Evolutionary conservation across 2,888 invertebrate species (phyloP).

Genomic region (Coronaproctus castanopsis): DNA sequence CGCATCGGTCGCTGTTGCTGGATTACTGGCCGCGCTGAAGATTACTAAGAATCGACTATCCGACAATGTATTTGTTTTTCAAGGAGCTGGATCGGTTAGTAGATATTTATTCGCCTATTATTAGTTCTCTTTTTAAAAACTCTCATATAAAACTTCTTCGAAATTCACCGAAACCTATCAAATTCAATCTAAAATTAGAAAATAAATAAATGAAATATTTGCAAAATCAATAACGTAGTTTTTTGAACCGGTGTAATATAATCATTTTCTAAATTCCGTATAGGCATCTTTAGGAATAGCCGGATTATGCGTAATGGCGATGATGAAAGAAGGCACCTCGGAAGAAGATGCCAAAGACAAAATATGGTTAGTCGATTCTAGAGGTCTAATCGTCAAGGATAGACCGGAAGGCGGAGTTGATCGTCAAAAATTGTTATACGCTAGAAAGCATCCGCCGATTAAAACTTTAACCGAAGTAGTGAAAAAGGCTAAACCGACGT

Average conservation of each 20-base stretch:
- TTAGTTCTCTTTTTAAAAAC: not conserved
- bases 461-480: constrained; percentile 64
- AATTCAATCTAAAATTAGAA: too few species aligned
- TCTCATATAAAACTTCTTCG: too few species aligned
- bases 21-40: constrained; percentile 66
- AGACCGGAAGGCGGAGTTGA: constrained; percentile 60
- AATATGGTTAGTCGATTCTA: constrained; percentile 92
- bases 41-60: constrained; percentile 61
- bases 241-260: too few species aligned
- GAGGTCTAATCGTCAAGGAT: constrained; percentile 76
- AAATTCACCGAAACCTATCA: too few species aligned
- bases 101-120: constrained; percentile 16
- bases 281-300: constrained; percentile 89
- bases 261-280: too few species aligned
- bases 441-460: constrained; percentile 54
- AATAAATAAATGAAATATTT: too few species aligned
- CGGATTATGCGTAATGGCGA: constrained; percentile 72
- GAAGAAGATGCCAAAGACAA: constrained; percentile 53
- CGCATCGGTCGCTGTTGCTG: constrained; percentile 87
- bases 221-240: too few species aligned
- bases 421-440: constrained; percentile 64
- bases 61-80: constrained; percentile 76
- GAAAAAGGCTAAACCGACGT: constrained; percentile 57
- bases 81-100: constrained; percentile 83
- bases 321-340: constrained; percentile 62